phyloP scores from a whole-genome alignment of 2,888 invertebrate genomes.

The Luperina testacea region DNA sequence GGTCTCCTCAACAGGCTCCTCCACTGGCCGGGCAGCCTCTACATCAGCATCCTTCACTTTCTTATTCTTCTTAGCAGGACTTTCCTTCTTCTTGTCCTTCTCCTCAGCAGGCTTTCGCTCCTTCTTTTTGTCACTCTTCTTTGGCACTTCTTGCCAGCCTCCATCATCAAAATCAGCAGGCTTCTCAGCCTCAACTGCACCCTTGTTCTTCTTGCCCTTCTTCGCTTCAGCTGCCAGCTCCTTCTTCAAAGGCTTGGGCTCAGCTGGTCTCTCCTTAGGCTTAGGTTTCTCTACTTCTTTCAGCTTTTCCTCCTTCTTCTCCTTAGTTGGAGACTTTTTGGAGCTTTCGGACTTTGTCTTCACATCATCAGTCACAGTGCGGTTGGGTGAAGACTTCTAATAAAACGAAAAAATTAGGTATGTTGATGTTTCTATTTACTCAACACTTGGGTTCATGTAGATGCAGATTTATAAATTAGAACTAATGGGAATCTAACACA shows the following conservation, averaged over 20 bases:
- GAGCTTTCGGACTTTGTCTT: constrained; percentile 90
- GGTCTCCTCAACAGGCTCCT: constrained; percentile 81
- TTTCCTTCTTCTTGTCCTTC: constrained; percentile 87
- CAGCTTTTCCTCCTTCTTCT: constrained; percentile 90
- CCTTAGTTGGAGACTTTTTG: constrained; percentile 90
- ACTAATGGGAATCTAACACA: constrained; percentile 27
- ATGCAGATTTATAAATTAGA: constrained; percentile 54
- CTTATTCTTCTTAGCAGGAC: constrained; percentile 87
- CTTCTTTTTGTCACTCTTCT: constrained; percentile 93
- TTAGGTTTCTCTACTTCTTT: constrained; percentile 88
- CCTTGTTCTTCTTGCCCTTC: constrained; percentile 91
- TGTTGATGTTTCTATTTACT: constrained; percentile 23
- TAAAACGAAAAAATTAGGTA: constrained; percentile 58
- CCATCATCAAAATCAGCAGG: constrained; percentile 94
- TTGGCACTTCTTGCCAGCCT: constrained; percentile 93
- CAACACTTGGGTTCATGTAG: neutral
- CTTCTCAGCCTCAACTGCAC: constrained; percentile 90
- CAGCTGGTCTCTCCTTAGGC: constrained; percentile 82
- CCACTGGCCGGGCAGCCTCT: constrained; percentile 76
- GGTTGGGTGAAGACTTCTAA: constrained; percentile 92
- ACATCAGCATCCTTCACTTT: constrained; percentile 85
- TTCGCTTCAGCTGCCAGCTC: constrained; percentile 83
- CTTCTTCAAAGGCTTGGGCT: constrained; percentile 83
- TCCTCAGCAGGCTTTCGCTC: constrained; percentile 90
- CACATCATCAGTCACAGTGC: constrained; percentile 89